Percentiles rank a stretch among this genome's conserved stretches.
phyloP scores from a whole-genome alignment of 2,797 vertebrate genomes.

The Sylvilagus floridanus region DNA sequence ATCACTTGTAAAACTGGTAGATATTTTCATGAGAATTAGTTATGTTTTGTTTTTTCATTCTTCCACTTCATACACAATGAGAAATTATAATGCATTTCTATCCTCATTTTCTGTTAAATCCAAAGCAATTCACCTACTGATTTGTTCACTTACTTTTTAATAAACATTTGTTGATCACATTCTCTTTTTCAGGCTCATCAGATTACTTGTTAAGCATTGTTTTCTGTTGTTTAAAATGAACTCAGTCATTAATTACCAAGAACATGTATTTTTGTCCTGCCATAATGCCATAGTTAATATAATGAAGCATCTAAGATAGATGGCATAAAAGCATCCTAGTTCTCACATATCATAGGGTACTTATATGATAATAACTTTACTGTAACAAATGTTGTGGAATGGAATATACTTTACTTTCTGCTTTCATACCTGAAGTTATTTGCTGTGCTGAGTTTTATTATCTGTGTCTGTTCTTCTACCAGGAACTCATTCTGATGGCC shows the following conservation, averaged over 20 bases:
- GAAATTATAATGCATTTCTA: background rate
- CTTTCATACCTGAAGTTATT: background rate
- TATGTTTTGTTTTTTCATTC: background rate
- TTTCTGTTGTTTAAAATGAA: background rate
- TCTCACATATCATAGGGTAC: background rate
- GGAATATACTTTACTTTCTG: background rate
- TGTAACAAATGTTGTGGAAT: background rate
- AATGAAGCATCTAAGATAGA: background rate
- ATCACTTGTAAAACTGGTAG: background rate
- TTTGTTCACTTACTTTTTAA: background rate
- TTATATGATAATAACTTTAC: background rate
- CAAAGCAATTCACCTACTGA: background rate
- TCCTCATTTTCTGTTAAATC: background rate
- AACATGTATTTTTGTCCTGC: background rate
- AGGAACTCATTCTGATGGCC: background rate
- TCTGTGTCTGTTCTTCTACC: background rate
- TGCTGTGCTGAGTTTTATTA: constrained; percentile 33
- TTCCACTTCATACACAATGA: background rate
- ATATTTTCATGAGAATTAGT: background rate
- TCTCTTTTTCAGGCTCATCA: background rate
- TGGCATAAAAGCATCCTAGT: background rate
- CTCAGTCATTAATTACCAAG: background rate
- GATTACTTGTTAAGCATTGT: background rate
- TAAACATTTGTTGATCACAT: background rate
- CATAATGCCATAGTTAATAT: background rate